Conservation (phyloP, 2,888 invertebrate genomes). For the Amiota communis region DNA sequence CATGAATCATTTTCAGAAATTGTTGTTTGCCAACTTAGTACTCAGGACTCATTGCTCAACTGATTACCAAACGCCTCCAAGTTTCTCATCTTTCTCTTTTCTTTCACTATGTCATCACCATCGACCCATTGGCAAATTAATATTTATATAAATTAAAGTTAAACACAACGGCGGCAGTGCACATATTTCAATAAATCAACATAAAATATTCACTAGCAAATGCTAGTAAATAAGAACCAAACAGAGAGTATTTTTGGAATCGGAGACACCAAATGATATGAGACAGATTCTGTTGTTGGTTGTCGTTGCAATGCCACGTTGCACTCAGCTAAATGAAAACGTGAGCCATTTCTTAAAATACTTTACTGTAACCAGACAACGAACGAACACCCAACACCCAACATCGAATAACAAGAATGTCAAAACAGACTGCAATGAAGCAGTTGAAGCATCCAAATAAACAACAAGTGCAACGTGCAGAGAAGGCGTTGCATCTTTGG, state of each 20-base stretch:
- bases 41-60: neutral
- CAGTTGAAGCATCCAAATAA: constrained; percentile 41
- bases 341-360: constrained; percentile 60
- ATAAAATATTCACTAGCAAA: constrained; percentile 34
- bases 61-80: neutral
- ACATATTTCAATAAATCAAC: constrained; percentile 52
- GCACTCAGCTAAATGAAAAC: constrained; percentile 66
- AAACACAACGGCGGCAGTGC: neutral
- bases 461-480: neutral
- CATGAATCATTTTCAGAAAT: neutral
- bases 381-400: constrained; percentile 34
- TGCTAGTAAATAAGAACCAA: neutral
- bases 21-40: neutral
- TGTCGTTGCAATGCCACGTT: constrained; percentile 41
- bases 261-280: neutral
- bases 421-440: constrained; percentile 31
- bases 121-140: constrained; percentile 7
- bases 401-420: neutral
- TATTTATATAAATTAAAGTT: constrained; percentile 21
- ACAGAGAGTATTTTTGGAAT: no score
- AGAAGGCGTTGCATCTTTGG: constrained; percentile 39
- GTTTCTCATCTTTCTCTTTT: neutral
- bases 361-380: constrained; percentile 51
- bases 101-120: neutral
- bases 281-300: neutral